Base-by-base conservation (phyloP, 2,797 vertebrate genomes). In the Pteropus rufus region DNA sequence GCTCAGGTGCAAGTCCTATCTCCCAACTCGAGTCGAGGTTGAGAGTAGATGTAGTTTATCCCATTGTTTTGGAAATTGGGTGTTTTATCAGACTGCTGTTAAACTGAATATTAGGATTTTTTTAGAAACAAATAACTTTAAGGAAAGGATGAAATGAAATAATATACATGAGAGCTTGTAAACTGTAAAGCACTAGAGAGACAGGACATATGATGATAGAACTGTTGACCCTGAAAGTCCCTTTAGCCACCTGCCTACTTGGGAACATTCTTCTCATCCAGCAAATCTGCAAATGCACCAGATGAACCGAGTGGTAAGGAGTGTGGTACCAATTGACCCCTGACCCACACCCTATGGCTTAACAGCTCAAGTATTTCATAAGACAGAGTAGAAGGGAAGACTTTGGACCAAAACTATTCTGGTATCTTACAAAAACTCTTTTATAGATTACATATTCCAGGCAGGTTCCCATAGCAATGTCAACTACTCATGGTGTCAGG, bases 61-160 rank as follows among this genome's bases (percentile, higher is more conserved):
- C 52, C 36, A 10, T 70, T 82, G 72, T 72, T 96, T 83, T 87
- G 29, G 70, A 93, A 95, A 89, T 16, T 39, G 34, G 41, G 6
- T 62, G 46, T 77, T 87, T 93, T 82, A 84, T 89, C 49, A 2
- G 81, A 81, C 69, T 81, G 44, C 49, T 94, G 23, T 87, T 81
- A 67, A 91, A 77, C 65, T 88, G 34, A 81, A 72, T 89, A 41
- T 90, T 94, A 80, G 39, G 39, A 7, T 58, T 76, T 58, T 76
- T 75, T 1, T 24, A n/a, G 24, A 67, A 31, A 75, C 26, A 91
- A 91, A 62, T 77, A 9, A 41, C 72, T 64, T 81, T 93, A 85
- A 77, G 36, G 92, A 92, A 92, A 82, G 8, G 60, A 36, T 90
- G 87, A 86, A 86, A 77, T 95, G 29, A 89, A 81, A 58, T 36